Evolutionary conservation across 2,888 invertebrate genomes (phyloP).

Genomic region (Ceriagrion tenellum): DNA sequence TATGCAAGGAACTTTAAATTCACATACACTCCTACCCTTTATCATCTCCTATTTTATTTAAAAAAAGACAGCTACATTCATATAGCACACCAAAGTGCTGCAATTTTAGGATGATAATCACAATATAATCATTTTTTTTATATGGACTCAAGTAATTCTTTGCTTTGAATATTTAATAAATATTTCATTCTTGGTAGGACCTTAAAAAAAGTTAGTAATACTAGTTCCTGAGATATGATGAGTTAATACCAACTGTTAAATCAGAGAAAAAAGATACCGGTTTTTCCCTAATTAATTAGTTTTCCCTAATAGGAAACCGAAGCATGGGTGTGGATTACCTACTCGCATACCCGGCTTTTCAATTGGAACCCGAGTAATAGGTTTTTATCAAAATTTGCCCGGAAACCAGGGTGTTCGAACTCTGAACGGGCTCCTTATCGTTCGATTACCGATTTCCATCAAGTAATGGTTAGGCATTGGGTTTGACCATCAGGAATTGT

Average conservation of each 20-base stretch:
- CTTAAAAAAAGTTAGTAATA: slow-evolving; percentile 28
- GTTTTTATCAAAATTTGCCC: too few relatives aligned
- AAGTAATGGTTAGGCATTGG: too few relatives aligned
- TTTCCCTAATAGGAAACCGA: too few relatives aligned
- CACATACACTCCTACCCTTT: slow-evolving; percentile 13
- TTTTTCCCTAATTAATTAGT: too few relatives aligned
- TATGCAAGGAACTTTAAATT: slow-evolving; percentile 55
- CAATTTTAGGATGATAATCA: slow-evolving; percentile 37
- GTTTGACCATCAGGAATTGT: too few relatives aligned
- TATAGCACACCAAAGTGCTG: slow-evolving; percentile 29
- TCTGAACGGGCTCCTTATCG: too few relatives aligned
- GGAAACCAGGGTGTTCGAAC: too few relatives aligned
- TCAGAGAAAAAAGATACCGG: not conserved
- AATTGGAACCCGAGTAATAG: too few relatives aligned
- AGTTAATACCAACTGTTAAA: not conserved
- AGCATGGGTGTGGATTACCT: too few relatives aligned
- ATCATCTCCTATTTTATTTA: slow-evolving; percentile 37
- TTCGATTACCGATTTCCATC: too few relatives aligned
- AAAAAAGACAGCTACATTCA: slow-evolving; percentile 20
- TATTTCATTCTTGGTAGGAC: slow-evolving; percentile 16
- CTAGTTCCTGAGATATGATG: slow-evolving; percentile 25
- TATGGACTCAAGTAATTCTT: not conserved
- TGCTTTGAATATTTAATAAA: slow-evolving; percentile 33
- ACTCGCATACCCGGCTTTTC: too few relatives aligned
- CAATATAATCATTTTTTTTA: slow-evolving; percentile 37